These are phyloP conservation scores for Belgica antarctica DNA, from an alignment of 2,888 invertebrate species.

Conservation along the genomic window DNA sequence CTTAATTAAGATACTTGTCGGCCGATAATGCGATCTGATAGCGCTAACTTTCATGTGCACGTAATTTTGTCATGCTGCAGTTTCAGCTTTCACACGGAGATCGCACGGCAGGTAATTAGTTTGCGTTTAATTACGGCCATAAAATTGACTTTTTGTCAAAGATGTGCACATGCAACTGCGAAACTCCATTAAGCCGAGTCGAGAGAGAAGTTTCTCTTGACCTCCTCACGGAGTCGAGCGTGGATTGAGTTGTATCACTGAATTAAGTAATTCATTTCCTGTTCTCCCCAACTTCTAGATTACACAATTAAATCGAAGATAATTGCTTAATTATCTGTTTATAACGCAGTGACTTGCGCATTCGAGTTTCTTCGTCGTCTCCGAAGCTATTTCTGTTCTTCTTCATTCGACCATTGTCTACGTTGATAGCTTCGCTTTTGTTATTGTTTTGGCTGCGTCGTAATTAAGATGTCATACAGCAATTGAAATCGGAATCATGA, in stretches of 20 bases:
- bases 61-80: too few species aligned
- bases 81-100: slow-evolving; percentile 17
- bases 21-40: slow-evolving; percentile 12
- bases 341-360: slow-evolving; percentile 26
- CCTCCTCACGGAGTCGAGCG: neutral
- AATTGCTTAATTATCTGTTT: slow-evolving; percentile 42
- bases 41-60: too few species aligned
- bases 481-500: neutral
- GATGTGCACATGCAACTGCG: slow-evolving; percentile 1
- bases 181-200: too few species aligned
- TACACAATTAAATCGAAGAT: slow-evolving; percentile 27
- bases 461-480: slow-evolving; percentile 41
- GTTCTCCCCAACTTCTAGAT: neutral
- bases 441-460: neutral
- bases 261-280: slow-evolving; percentile 2
- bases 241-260: neutral
- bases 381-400: neutral
- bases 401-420: neutral
- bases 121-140: slow-evolving; percentile 34
- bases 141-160: neutral
- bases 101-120: slow-evolving; percentile 42
- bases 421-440: neutral
- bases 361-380: neutral
- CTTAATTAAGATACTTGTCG: slow-evolving; percentile 41
- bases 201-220: neutral